phyloP scores from a whole-genome alignment of 2,888 invertebrate species.

The Lomographa bimaculata region DNA sequence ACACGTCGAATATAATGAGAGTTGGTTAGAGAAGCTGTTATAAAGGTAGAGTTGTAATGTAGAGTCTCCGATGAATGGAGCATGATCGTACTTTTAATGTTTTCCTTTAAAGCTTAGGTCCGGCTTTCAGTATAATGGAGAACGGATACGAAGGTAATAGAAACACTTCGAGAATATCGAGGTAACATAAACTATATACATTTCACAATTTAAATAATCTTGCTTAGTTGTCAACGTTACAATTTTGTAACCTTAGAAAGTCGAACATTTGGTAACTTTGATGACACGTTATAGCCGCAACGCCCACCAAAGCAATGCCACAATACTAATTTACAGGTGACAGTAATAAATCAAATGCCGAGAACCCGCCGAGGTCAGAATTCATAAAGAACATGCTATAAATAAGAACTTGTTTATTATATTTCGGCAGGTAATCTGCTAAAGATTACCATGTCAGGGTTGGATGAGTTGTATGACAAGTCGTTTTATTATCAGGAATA shows the following conservation, averaged over 20 bases:
- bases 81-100: conserved; percentile 2
- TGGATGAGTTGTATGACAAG: background rate
- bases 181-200: too few species aligned
- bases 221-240: too few species aligned
- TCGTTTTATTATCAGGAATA: too few species aligned
- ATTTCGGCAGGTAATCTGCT: conserved; percentile 8
- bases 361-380: conserved; percentile 30
- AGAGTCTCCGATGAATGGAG: background rate
- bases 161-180: too few species aligned
- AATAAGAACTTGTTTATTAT: conserved; percentile 15
- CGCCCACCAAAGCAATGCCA: conserved; percentile 30
- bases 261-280: conserved; percentile 28
- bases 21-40: background rate
- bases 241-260: too few species aligned
- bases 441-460: conserved; percentile 5
- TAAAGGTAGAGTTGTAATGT: conserved; percentile 5
- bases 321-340: conserved; percentile 27
- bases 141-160: background rate
- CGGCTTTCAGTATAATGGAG: background rate
- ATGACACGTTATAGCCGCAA: conserved; percentile 26
- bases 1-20: conserved; percentile 2
- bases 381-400: conserved; percentile 15
- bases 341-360: conserved; percentile 37
- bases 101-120: background rate
- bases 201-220: too few species aligned